phyloP scores from a whole-genome alignment of 2,888 invertebrate species.

The Trissoscelio sp. region DNA sequence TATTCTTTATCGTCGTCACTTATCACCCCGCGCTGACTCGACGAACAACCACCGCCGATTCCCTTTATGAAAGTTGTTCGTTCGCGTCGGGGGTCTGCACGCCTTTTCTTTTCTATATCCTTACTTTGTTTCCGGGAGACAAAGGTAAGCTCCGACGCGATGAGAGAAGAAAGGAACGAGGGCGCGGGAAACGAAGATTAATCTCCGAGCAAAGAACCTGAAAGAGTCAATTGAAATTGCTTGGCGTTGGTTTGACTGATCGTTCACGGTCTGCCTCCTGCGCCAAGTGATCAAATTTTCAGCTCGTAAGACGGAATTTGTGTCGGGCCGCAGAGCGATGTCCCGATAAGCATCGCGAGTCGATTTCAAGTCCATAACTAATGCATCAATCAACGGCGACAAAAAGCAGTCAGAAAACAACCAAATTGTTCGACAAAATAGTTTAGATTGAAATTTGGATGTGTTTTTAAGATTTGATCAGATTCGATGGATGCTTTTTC shows the following conservation, averaged over 20 bases:
- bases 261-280: conserved; percentile 65
- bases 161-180: conserved; percentile 49
- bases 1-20: conserved; percentile 67
- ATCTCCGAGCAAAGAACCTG: conserved; percentile 64
- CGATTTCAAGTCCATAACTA: conserved; percentile 49
- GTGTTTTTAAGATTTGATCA: too few relatives aligned
- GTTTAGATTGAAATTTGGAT: too few relatives aligned
- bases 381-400: conserved; percentile 61
- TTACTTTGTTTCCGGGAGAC: conserved; percentile 65
- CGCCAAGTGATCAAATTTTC: conserved; percentile 68
- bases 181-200: conserved; percentile 65
- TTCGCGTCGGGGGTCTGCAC: conserved; percentile 6
- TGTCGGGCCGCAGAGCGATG: conserved; percentile 28
- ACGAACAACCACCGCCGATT: conserved; percentile 48
- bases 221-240: conserved; percentile 71
- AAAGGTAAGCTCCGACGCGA: conserved; percentile 57
- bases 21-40: conserved; percentile 61
- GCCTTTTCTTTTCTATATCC: conserved; percentile 62
- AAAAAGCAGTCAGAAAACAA: conserved; percentile 13
- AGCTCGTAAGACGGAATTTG: conserved; percentile 63
- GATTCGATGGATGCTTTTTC: too few relatives aligned
- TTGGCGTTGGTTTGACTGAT: conserved; percentile 70
- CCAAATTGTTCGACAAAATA: too few relatives aligned
- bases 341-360: conserved; percentile 62
- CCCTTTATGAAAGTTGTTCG: conserved; percentile 67